Evolutionary conservation across 2,888 invertebrate genomes (phyloP), one percentile per base, ranked within the genome.

Genomic region (Aspidiotus destructor): DNA sequence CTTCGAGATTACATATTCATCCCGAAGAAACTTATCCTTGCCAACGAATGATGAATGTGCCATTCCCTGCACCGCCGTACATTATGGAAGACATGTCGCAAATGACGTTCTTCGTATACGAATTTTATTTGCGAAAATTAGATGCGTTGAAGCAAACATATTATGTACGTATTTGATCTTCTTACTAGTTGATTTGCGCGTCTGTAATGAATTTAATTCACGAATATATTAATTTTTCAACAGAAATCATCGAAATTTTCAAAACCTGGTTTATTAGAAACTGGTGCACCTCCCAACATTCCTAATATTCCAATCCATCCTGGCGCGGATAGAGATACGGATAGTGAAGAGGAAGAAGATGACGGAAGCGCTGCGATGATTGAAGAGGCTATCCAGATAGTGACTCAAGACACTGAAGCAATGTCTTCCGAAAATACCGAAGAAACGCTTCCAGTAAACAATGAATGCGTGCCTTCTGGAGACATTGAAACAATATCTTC

Each of bases 51-150:
- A 77, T 80, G 28, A 76, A 77, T 44, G 78, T 80, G 1, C 75
- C 76, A 5, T 74, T 77, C 71, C 70, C 68, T 28, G 80, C 81
- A 0, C 75, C 75, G 0, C 75, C 74, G 60, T 77, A 80, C 41
- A 80, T 84, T 7, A 80, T 89, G 74, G 80, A 85, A 71, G 89
- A 93, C 78, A 96, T 98, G 91, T 86, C 92, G 1, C 90, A 95
- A 75, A 94, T 97, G 90, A 92, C 94, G 0, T 86, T 91, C 75
- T 94, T 91, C 79, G 97, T 98, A 0, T 95, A 91, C 78, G 88
- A 94, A 75, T 86, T 92, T 79, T 98, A 98, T 77, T 84, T 89
- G 75, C 83, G 86, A 64, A 85, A 86, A 75, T 85, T 92, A 65
- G 84, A 85, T 69, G 80, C 81, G 54, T 77, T 86, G 73, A 85